These are phyloP conservation scores for Rhamphomyia laevipes DNA, from an alignment of 2,888 invertebrate species.

Conservation along the genomic window DNA sequence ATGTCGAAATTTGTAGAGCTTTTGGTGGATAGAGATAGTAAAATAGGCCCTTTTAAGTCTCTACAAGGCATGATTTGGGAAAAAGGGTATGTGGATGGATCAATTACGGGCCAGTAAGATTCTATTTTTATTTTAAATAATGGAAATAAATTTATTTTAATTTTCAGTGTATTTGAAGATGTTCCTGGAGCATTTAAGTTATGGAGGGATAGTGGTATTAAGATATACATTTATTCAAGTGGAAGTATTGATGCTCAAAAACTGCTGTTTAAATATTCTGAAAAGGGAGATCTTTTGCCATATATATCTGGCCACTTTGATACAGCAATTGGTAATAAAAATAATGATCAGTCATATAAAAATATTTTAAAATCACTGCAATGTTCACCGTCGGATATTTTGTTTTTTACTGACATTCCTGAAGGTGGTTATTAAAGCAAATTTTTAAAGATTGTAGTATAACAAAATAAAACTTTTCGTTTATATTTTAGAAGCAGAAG, in stretches of 20 bases:
- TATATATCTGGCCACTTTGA: conserved; percentile 73
- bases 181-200: conserved; percentile 60
- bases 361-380: conserved; percentile 60
- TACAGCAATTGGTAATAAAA: conserved; percentile 72
- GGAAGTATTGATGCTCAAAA: conserved; percentile 87
- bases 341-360: conserved; percentile 63
- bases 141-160: background rate
- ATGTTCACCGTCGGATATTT: conserved; percentile 46
- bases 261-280: conserved; percentile 66
- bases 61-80: conserved; percentile 88
- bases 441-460: background rate
- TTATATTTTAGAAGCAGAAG: conserved; percentile 60
- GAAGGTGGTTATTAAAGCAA: conserved; percentile 46
- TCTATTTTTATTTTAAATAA: background rate
- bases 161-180: conserved; percentile 73
- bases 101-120: conserved; percentile 85
- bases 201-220: conserved; percentile 56
- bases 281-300: conserved; percentile 63
- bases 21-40: conserved; percentile 73
- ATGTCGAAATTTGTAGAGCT: conserved; percentile 60
- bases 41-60: conserved; percentile 66
- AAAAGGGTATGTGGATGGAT: conserved; percentile 66
- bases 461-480: background rate
- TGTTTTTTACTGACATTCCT: conserved; percentile 78
- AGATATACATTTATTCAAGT: conserved; percentile 80